These are phyloP conservation scores for Amiota communis DNA, from an alignment of 2,888 invertebrate genomes.

Conservation along the genomic window DNA sequence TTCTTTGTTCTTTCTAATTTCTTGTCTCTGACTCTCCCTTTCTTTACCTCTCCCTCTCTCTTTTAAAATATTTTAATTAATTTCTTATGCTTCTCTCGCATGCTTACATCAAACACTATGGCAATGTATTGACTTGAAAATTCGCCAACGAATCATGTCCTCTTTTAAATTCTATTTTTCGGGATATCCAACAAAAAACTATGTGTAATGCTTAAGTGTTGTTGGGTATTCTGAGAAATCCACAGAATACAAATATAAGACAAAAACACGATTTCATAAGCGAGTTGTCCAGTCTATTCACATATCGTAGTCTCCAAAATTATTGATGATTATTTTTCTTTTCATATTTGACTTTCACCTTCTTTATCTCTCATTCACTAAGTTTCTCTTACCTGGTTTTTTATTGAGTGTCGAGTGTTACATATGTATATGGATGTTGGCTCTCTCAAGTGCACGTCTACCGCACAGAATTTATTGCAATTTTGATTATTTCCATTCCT, in stretches of 20 bases:
- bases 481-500: background rate
- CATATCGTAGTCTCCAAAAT: no score
- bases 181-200: no score
- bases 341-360: background rate
- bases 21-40: background rate
- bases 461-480: conserved; percentile 9
- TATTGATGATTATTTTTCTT: background rate
- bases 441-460: background rate
- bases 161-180: no score
- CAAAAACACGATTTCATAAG: no score
- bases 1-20: background rate
- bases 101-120: background rate
- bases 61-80: background rate
- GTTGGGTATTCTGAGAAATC: no score
- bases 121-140: no score
- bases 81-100: background rate
- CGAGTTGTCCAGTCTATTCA: no score
- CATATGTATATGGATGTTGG: background rate
- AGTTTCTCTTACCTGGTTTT: background rate
- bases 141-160: no score
- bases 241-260: no score
- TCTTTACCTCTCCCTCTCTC: background rate
- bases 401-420: background rate
- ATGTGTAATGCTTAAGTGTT: no score
- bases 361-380: background rate